Percentiles rank a stretch among this genome's conserved stretches.
Conservation (phyloP, 2,113 vertebrate genomes). For the Phycodurus eques region DNA sequence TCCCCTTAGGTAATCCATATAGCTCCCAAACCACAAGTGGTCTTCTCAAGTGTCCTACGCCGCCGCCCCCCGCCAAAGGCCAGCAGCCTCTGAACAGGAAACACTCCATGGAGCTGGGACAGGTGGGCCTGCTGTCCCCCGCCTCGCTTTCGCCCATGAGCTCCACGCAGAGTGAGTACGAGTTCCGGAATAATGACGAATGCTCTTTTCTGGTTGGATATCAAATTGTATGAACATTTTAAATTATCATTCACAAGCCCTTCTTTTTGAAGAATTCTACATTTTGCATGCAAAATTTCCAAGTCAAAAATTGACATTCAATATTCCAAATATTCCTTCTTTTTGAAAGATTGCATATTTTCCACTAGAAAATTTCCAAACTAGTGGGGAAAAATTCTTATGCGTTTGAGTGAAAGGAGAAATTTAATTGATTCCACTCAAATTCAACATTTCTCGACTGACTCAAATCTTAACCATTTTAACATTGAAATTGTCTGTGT, state of each 20-base stretch:
- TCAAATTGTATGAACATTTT: not conserved
- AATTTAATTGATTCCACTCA: too few relatives aligned
- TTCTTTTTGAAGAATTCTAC: too few relatives aligned
- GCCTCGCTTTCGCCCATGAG: conserved; percentile 89
- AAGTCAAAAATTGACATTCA: too few relatives aligned
- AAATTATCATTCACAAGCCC: too few relatives aligned
- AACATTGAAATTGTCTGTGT: not conserved
- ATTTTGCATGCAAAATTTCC: too few relatives aligned
- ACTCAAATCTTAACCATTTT: too few relatives aligned
- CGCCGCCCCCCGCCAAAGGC: conserved; percentile 87
- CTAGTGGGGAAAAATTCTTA: too few relatives aligned
- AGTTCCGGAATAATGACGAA: not conserved
- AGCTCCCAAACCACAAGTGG: conserved; percentile 85
- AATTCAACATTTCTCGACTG: too few relatives aligned
- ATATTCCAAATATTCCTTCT: too few relatives aligned
- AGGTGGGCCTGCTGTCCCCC: conserved; percentile 90
- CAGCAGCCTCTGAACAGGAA: conserved; percentile 89
- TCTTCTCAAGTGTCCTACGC: conserved; percentile 94
- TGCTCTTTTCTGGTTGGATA: not conserved
- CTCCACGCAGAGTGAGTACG: conserved; percentile 91
- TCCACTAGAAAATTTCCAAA: too few relatives aligned
- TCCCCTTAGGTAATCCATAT: conserved; percentile 75
- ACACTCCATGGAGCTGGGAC: conserved; percentile 88
- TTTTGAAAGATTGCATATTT: too few relatives aligned
- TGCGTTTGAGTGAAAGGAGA: too few relatives aligned